A percentile compares a stretch with the other conserved stretches of the same genome.
Evolutionary conservation across 2,888 invertebrate genomes (phyloP).

Genomic region (Cantharis nigra): DNA sequence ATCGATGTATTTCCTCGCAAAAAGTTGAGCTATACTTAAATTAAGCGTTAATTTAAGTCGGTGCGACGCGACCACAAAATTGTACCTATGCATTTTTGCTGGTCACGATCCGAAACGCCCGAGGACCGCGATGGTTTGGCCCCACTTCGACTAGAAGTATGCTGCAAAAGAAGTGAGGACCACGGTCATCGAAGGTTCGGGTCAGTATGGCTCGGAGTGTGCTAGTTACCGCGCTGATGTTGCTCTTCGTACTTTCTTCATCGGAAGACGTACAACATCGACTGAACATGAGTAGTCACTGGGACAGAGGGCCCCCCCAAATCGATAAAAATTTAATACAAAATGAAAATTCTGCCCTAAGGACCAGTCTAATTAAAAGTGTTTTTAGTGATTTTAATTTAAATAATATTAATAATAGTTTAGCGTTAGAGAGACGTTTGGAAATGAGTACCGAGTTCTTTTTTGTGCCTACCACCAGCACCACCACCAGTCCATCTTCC

Average conservation of each 20-base stretch:
- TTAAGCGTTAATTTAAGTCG: not conserved
- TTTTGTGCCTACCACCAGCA: slow-evolving; percentile 64
- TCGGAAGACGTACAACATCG: slow-evolving; percentile 42
- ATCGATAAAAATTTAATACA: not conserved
- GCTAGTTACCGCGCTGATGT: slow-evolving; percentile 42
- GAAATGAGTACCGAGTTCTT: slow-evolving; percentile 88
- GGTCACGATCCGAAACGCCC: slow-evolving; percentile 22
- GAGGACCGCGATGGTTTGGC: slow-evolving; percentile 1
- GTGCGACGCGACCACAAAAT: not conserved
- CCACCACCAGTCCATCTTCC: slow-evolving; percentile 46
- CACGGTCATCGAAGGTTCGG: slow-evolving; percentile 20
- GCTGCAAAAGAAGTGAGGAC: slow-evolving; percentile 25
- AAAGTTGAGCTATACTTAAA: not conserved
- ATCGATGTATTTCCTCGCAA: not conserved
- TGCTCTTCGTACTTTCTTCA: slow-evolving; percentile 38
- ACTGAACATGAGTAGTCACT: slow-evolving; percentile 38
- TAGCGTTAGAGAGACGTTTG: slow-evolving; percentile 58
- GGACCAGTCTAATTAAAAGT: not conserved
- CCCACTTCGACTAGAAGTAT: slow-evolving; percentile 18
- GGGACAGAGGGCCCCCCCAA: slow-evolving; percentile 44
- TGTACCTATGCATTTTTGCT: slow-evolving; percentile 11
- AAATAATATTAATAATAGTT: slow-evolving; percentile 9
- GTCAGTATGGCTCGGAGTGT: slow-evolving; percentile 52
- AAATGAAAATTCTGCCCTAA: not conserved
- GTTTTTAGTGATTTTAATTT: slow-evolving; percentile 9